Evolutionary conservation across 2,888 invertebrate genomes (phyloP).

Genomic region (Bembecia ichneumoniformis): DNA sequence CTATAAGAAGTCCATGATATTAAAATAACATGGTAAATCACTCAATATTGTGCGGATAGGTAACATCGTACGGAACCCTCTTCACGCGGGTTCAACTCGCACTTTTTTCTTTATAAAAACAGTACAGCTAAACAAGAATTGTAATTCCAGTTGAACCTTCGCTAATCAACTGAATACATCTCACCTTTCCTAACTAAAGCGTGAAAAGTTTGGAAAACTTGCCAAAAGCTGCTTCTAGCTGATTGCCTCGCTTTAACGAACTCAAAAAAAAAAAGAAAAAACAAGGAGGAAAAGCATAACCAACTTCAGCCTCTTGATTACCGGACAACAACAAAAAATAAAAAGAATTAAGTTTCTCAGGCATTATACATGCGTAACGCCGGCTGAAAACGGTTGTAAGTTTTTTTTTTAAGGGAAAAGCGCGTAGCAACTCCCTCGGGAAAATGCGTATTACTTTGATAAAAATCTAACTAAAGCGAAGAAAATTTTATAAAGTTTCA

Average conservation of each 20-base stretch:
- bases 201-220: too few species aligned
- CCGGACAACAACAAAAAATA: conserved; percentile 25
- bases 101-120: too few species aligned
- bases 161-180: too few species aligned
- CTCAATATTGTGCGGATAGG: too few species aligned
- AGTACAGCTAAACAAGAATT: too few species aligned
- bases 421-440: background rate
- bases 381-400: conserved; percentile 18
- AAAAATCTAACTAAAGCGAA: conserved; percentile 15
- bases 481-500: conserved; percentile 21
- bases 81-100: too few species aligned
- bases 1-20: too few species aligned
- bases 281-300: conserved; percentile 7
- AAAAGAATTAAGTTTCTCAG: conserved; percentile 16
- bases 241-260: conserved; percentile 33
- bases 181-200: too few species aligned
- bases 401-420: conserved; percentile 4
- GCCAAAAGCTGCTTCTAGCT: conserved; percentile 19
- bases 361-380: conserved; percentile 45
- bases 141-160: too few species aligned
- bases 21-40: too few species aligned
- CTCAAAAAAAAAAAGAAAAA: conserved; percentile 23
- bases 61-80: too few species aligned
- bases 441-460: conserved; percentile 1
- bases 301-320: conserved; percentile 19